Base-by-base conservation (phyloP, 2,113 vertebrate genomes). In the Rhinolophus ferrumequinum region DNA sequence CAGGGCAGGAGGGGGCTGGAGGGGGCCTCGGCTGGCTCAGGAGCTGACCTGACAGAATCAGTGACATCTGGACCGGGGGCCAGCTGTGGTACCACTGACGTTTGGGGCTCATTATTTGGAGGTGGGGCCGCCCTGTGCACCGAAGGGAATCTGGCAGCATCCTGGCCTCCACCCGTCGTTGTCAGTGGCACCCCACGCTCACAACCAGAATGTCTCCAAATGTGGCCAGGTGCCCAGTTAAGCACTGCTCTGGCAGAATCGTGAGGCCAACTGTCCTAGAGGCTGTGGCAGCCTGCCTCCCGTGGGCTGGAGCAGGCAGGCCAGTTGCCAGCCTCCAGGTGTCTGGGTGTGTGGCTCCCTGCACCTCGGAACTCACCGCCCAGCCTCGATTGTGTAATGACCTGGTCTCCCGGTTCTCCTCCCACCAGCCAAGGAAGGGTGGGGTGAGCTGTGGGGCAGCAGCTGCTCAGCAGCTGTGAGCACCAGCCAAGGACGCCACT, bases 151-250 rank as follows among this genome's bases (percentile, higher is more conserved):
- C 22, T 16, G 7, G 75, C 54, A 69, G 24, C 5, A 33, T 8
- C 77, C 21, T 6, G 8, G 18, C 24, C 66, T 19, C 33, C 15
- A 1, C 52, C 28, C 58, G 4, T 24, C 5, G 18, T 2, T 15
- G 21, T 47, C 12, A 15, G 22, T 1, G 3, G 5, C 0, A 4
- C n/a, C 28, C 50, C 50, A n/a, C 0, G 4, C 35, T 21, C 12
- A 70, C 62, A 15, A 33, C 44, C 21, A 15, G 24, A 33, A 4
- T 1, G 19, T 67, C 60, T 76, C 79, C 30, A 87, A 15, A 70
- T 16, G 15, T 0, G 2, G 50, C 80, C 26, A 9, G 75, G 44
- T 18, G 28, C 35, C 64, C 16, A 73, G 8, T 24, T 35, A 38
- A 66, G 67, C 52, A 47, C 38, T 54, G 87, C 26, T 60, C 19